phyloP scores from a whole-genome alignment of 2,888 invertebrate genomes.

The Cheilosia variabilis region DNA sequence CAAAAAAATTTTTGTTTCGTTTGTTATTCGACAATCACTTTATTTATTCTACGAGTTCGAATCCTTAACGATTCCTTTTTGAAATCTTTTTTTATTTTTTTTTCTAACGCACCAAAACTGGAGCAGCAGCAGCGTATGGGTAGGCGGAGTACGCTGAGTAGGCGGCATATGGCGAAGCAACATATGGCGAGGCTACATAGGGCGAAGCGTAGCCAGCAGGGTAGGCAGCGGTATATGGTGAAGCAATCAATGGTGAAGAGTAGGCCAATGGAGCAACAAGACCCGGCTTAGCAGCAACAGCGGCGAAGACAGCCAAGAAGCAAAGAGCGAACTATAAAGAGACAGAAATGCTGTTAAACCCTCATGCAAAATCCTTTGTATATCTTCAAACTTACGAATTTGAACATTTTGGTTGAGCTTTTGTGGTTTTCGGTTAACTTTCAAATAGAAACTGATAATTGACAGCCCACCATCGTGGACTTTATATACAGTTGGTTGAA shows the following conservation, averaged over 20 bases:
- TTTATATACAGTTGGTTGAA: conserved; percentile 41
- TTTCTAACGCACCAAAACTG: conserved; percentile 73
- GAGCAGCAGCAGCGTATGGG: conserved; percentile 75
- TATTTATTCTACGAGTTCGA: conserved; percentile 8
- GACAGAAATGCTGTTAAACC: neutral
- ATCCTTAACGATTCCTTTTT: no score
- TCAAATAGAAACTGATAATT: conserved; percentile 56
- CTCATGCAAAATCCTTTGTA: neutral
- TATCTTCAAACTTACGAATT: conserved; percentile 44
- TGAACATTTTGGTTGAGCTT: conserved; percentile 55
- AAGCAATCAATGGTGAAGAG: conserved; percentile 76
- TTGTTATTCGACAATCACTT: neutral
- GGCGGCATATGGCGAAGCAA: conserved; percentile 77
- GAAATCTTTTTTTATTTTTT: neutral
- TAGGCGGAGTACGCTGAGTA: conserved; percentile 69
- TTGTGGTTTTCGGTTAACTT: conserved; percentile 2
- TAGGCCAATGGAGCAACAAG: conserved; percentile 77
- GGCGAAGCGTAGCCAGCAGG: conserved; percentile 72
- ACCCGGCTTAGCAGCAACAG: conserved; percentile 79
- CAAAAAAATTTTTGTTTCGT: no score
- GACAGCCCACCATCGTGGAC: neutral
- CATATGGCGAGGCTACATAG: conserved; percentile 76
- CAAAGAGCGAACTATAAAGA: conserved; percentile 76
- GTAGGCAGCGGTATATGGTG: conserved; percentile 74
- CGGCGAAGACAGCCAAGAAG: conserved; percentile 79